Base-by-base conservation (phyloP, 2,888 invertebrate genomes). In the Odontocolon sp. region DNA sequence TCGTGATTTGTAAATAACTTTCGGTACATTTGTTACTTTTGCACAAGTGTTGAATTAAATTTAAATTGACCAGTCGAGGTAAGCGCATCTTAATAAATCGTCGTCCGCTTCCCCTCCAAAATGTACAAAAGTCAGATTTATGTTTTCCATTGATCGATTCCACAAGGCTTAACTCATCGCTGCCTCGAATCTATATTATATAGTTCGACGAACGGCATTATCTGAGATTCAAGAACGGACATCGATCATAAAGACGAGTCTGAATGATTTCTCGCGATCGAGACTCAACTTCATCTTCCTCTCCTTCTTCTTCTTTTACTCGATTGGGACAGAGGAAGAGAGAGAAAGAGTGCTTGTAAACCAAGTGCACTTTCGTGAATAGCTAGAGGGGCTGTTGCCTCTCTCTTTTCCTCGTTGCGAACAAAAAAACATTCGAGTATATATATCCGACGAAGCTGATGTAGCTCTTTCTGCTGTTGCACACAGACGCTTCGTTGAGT, bases 291-390 rank as follows among this genome's bases (percentile, higher is more conserved):
- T 5, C 26, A 28, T 63, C 63, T 21, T 47, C 33, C 5, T 64
- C 47, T 33, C 47, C 16, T 36, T 45, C 6, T n/a, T 31, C 23
- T 2, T 38, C 26, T 1, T 1, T 8, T 8, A n/a, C 11, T 33
- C 21, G 31, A 18, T 11, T 33, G 47, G 11, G 47, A 47, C 14
- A 8, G 26, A 21, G 14, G 14, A 6, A 18, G 59, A n/a, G 26
- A 42, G 59, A 2, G 4, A 61, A 6, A 16, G 21, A 47, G 26
- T n/a, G 26, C 23, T 33, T 6, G 36, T n/a, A 6, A 36, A 36
- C 64, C 50, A 50, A 64, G 26, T 64, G 33, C 64, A 8, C 23
- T 64, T 64, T 64, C 21, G 36, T 36, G 64, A 64, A 64, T 21
- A 38, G 50, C 47, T 47, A 38, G 23, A 38, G 56, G 28, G 31